Evolutionary conservation across 2,797 vertebrate genomes (phyloP).

Genomic region (Brachyalestes nurse): DNA sequence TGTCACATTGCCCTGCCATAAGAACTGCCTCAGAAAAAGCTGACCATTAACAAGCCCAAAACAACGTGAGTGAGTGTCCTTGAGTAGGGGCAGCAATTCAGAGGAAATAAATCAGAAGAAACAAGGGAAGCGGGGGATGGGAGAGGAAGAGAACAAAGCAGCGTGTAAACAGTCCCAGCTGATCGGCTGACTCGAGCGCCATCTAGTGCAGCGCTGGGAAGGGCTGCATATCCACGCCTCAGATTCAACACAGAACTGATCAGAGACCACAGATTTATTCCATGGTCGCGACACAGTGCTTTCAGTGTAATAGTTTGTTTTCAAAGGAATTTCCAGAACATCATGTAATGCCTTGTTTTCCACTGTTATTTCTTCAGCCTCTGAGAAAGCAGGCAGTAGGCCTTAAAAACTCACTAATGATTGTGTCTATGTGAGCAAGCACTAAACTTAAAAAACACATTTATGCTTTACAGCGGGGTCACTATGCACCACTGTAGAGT

Average conservation of each 20-base stretch:
- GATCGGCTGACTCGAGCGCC: conserved; percentile 26
- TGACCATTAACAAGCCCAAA: conserved; percentile 2
- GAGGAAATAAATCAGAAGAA: conserved; percentile 34
- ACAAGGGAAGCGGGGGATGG: conserved; percentile 32
- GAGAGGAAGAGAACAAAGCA: conserved; percentile 4
- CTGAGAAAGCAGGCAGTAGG: not conserved
- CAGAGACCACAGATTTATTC: not conserved
- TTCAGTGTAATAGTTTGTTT: not conserved
- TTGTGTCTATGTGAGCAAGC: not conserved
- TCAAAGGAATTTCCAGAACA: not conserved
- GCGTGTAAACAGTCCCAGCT: not conserved
- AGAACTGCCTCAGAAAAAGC: not conserved
- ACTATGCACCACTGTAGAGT: not conserved
- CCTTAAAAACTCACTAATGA: not conserved
- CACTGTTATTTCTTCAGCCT: not conserved
- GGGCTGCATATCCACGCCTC: not conserved
- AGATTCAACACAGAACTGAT: not conserved
- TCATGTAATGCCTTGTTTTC: not conserved
- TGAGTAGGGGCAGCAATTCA: not conserved
- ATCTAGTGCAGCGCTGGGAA: conserved; percentile 30
- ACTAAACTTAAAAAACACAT: not conserved
- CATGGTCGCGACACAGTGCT: too few relatives aligned
- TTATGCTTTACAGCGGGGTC: not conserved
- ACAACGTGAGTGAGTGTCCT: not conserved
- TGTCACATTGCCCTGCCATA: not conserved